Base-by-base conservation (phyloP, 2,797 vertebrate species). In the Antrozous pallidus region DNA sequence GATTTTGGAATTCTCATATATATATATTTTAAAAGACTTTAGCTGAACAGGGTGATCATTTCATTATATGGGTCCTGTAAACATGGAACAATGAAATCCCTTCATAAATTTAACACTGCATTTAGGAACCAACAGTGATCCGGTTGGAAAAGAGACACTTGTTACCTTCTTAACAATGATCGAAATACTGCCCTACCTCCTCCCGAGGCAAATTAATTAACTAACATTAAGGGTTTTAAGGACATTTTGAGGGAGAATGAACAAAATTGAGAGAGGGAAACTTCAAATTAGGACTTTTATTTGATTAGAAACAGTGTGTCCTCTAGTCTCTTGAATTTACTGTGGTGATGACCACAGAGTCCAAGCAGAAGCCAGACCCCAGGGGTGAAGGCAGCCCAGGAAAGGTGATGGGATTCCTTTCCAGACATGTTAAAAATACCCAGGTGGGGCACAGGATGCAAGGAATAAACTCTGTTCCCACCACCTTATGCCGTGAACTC, bases 11-110 rank as follows among this genome's bases (percentile, higher is more conserved):
- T 71, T 28, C 67, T 91, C 26, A 0, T 36, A 91, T 47, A 0
- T 36, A 91, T 47, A 73, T n/a, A 79, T 36, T 65, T 49, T 83
- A 58, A 26, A 85, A 74, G 83, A 42, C 45, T 56, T 91, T 3
- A 74, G 56, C 28, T 51, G 24, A 51, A 73, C 26, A 22, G 22
- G 71, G 58, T 31, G 33, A 45, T 61, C 45, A 17, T 81, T 85
- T 85, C 63, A 82, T 45, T 63, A 38, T 3, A 36, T 77, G 38
- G 36, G 26, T 42, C 70, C 24, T 31, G 8, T 65, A 40, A 92
- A 85, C 49, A 74, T 28, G 67, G 47, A 67, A 58, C 20, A 58
- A 38, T 45, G 56, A 67, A 74, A 54, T 51, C n/a, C 51, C 47
- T 87, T 82, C 73, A 38, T 51, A 88, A 67, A 80, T 10, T 6